Evolutionary conservation across 2,888 invertebrate genomes (phyloP), one percentile per base, ranked within the genome.

Genomic region (Anodontia alba): DNA sequence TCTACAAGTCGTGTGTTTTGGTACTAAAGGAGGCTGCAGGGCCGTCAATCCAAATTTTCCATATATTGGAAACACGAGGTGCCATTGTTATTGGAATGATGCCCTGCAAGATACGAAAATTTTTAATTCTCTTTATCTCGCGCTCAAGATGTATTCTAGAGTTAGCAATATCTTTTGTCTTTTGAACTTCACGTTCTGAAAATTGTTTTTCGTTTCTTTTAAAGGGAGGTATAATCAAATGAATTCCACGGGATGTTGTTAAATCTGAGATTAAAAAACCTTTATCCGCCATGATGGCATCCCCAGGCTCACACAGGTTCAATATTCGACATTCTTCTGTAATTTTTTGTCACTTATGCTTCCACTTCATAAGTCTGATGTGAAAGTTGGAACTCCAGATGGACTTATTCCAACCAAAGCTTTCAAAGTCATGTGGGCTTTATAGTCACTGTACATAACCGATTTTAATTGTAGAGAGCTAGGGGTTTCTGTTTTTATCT

Each of bases 271-370:
- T 83, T 31, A 71, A 17, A 73, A 88, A 87, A 1, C 84, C 86
- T 33, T 83, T 87, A 43, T 88, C 87, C 5, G 80, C 86, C 85
- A 87, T 87, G 3, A 88, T 78, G 29, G 75, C 75, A 67, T 88
- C 86, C n/a, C 84, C 84, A 33, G 46, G 15, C 57, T 88, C 85
- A 49, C 76, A 75, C 20, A 85, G 51, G 29, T 82, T 80, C 1
- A 85, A 26, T 8, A 88, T 0, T 0, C 85, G 81, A 73, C 46
- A 72, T 2, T 33, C 15, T 36, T 72, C 49, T 26, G 79, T 80
- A 5, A 86, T 82, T 46, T 80, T 62, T 78, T 82, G 38, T 88
- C 86, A 72, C 81, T 80, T 33, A 42, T 85, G 31, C 73, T 75
- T 12, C 88, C 88, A 26, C 67, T 12, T 62, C 72, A 85, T 20